Base-by-base conservation (phyloP, 2,888 invertebrate genomes). In the Drosophila prostipennis region DNA sequence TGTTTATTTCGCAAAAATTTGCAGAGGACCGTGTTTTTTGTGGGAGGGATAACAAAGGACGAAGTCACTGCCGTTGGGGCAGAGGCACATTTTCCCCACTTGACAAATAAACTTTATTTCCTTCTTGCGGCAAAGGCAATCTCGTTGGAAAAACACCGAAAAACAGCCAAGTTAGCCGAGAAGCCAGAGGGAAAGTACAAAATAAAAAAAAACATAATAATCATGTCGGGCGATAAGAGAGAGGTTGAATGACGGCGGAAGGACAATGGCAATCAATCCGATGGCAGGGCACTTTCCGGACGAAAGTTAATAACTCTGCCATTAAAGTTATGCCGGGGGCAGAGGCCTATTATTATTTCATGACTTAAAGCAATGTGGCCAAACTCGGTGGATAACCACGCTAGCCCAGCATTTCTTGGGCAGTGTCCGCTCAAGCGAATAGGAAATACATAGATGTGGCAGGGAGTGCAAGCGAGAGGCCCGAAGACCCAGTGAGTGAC, bases 251-350 rank as follows among this genome's bases (percentile, higher is more conserved):
- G 65, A 13, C 64, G 16, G 53, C 67, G 45, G 54, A 65, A 67
- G 67, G 48, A 73, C 73, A 74, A 74, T 55, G 52, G 61, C 77
- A 80, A 84, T 81, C 69, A 77, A 67, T 70, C 59, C 63, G 73
- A 61, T 75, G 64, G 53, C 70, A 42, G 48, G 70, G 37, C 64
- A 49, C 52, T 71, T 56, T 74, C 74, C 78, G 71, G 76, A 54
- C 64, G 77, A 72, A 76, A 78, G 76, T 79, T 82, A 82, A 82
- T 82, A 82, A 87, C 87, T 69, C 57, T 71, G 74, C 71, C 53
- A 81, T 82, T 82, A 87, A 84, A 83, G 83, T 76, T 67, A 67
- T 43, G 57, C 58, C 58, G 48, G 36, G 19, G 68, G 52, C 51
- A 39, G 49, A 61, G 39, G 57, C 60, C 85, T 65, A 67, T 79